A percentile compares a stretch with the other conserved stretches of the same genome.
phyloP scores from a whole-genome alignment of 2,888 invertebrate species.

The Trileptium ribeirensis region DNA sequence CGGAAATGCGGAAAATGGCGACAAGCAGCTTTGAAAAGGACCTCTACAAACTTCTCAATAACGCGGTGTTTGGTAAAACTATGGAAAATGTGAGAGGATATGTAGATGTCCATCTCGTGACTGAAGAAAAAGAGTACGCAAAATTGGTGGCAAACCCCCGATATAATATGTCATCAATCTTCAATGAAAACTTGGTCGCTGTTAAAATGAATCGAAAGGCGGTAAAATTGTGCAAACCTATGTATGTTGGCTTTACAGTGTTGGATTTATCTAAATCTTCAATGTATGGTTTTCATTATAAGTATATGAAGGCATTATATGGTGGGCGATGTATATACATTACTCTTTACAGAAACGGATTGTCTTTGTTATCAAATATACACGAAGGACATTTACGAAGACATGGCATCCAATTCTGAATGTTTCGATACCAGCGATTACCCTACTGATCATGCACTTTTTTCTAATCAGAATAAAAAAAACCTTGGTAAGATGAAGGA shows the following conservation, averaged over 20 bases:
- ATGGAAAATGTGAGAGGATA: background rate
- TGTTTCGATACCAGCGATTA: conserved; percentile 3
- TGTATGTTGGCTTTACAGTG: conserved; percentile 4
- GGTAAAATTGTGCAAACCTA: background rate
- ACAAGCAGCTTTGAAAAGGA: conserved; percentile 21
- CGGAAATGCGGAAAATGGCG: conserved; percentile 8
- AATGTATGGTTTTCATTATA: no score
- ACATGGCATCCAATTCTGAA: background rate
- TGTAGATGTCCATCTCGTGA: background rate
- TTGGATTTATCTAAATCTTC: no score
- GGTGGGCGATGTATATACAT: no score
- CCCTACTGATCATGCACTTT: background rate
- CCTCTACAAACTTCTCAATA: conserved; percentile 25
- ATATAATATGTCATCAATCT: background rate
- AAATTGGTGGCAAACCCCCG: background rate
- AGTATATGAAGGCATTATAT: no score
- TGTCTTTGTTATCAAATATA: background rate
- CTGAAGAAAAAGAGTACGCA: background rate
- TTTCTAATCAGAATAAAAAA: background rate
- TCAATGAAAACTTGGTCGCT: background rate
- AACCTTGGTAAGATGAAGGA: conserved; percentile 2
- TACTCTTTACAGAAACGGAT: background rate
- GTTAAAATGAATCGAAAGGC: background rate
- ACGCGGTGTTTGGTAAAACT: background rate
- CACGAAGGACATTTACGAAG: background rate